Conservation (phyloP, 2,113 vertebrate genomes). For the Centropus bengalensis region DNA sequence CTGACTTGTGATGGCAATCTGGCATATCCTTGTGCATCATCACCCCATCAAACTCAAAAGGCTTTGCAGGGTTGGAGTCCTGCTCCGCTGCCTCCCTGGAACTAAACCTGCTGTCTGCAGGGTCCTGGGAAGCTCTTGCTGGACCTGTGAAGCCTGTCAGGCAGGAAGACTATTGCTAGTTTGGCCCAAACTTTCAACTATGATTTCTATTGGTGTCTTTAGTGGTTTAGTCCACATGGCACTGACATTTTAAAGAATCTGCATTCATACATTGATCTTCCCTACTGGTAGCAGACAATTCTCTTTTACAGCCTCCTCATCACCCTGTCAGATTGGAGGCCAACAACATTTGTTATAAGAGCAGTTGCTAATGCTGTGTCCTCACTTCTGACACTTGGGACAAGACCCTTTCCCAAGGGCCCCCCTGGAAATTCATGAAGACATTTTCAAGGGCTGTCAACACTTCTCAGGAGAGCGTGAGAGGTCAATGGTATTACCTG, state of each 20-base stretch:
- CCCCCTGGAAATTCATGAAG: neutral
- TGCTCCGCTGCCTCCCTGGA: rapidly evolving
- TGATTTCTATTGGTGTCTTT: neutral
- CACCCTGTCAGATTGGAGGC: neutral
- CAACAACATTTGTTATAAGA: neutral
- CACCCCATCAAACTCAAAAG: neutral
- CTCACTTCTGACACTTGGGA: neutral
- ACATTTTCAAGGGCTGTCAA: neutral
- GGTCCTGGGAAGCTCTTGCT: neutral
- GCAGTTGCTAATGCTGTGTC: neutral
- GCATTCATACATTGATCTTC: neutral
- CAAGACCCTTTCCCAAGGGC: neutral
- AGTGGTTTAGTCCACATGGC: neutral
- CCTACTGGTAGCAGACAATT: neutral
- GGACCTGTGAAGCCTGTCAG: neutral
- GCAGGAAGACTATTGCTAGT: neutral
- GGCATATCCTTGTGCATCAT: neutral
- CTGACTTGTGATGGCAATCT: neutral
- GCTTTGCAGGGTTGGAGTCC: neutral
- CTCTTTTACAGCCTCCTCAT: neutral
- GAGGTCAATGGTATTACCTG: neutral
- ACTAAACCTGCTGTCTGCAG: neutral
- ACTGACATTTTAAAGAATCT: neutral
- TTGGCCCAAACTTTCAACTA: neutral
- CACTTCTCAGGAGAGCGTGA: neutral